Percentiles rank a stretch among this genome's conserved stretches.
These are phyloP conservation scores for Astatoreochromis straeleni DNA, from an alignment of 2,113 vertebrate species.

Conservation along the genomic window DNA sequence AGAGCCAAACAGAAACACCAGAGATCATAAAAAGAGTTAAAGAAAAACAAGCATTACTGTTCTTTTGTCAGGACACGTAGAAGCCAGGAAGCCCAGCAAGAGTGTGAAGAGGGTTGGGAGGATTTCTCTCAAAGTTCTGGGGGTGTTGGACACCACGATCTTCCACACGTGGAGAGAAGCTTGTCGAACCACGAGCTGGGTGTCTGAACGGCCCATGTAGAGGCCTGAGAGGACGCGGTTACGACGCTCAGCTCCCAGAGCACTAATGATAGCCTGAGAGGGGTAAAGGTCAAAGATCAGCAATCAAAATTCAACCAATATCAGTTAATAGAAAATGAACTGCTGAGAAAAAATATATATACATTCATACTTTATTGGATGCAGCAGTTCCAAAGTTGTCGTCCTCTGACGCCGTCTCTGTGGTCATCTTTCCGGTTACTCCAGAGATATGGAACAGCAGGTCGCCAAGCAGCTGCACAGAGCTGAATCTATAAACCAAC, in stretches of 20 bases:
- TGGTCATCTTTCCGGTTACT: constrained; percentile 98
- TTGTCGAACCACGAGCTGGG: constrained; percentile 93
- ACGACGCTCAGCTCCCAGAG: constrained; percentile 87
- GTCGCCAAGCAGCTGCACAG: constrained; percentile 96
- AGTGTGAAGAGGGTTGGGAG: constrained; percentile 92
- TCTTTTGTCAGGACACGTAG: constrained; percentile 93
- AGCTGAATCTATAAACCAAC: constrained; percentile 83
- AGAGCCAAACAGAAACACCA: background rate
- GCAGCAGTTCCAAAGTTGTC: constrained; percentile 97
- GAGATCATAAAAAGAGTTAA: background rate
- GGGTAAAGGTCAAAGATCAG: background rate
- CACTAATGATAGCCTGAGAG: constrained; percentile 87
- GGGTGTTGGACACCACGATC: constrained; percentile 96
- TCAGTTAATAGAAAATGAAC: background rate
- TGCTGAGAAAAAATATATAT: background rate
- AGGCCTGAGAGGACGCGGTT: constrained; percentile 94
- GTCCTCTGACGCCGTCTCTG: constrained; percentile 95
- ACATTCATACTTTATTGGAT: constrained; percentile 85
- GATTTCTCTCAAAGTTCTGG: constrained; percentile 92
- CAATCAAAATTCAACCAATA: background rate
- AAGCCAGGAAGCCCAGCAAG: constrained; percentile 94
- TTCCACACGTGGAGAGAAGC: constrained; percentile 98
- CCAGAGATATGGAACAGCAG: constrained; percentile 97
- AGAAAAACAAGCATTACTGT: constrained; percentile 71
- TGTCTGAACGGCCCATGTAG: constrained; percentile 98